Evolutionary conservation across 35 echinoderm and acorn worm species (phyloP).

Genomic region (Holothuria glaberrima): DNA sequence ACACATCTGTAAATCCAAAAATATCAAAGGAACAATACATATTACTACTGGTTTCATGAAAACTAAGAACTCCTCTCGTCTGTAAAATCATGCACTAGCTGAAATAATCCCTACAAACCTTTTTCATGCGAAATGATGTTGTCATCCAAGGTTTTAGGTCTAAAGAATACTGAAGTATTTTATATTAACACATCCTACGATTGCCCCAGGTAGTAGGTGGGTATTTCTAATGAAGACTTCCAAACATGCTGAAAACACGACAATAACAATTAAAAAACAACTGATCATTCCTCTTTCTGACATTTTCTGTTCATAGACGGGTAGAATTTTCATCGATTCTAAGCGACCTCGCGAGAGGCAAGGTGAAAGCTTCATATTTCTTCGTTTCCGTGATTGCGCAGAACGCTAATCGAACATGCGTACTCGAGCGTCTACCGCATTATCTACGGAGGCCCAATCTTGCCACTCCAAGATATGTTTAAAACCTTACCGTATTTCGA

Average conservation of each 20-base stretch:
- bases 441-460: not conserved
- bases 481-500: not conserved
- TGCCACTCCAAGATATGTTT: not conserved
- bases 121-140: not conserved
- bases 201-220: not conserved
- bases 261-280: slow-evolving; percentile 24
- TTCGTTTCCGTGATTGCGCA: slow-evolving; percentile 28
- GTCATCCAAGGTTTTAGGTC: not conserved
- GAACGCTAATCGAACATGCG: slow-evolving; percentile 21
- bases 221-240: not conserved
- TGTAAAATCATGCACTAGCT: not conserved
- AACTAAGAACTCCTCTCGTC: not conserved
- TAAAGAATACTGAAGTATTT: not conserved
- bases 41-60: too few relatives aligned
- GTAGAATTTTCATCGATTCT: not conserved
- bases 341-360: slow-evolving; percentile 37
- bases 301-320: not conserved
- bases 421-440: not conserved
- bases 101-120: not conserved
- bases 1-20: too few relatives aligned
- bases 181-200: not conserved
- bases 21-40: too few relatives aligned
- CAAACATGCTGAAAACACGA: slow-evolving; percentile 33
- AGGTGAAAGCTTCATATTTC: slow-evolving; percentile 12
- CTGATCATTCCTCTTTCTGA: slow-evolving; percentile 14